Conservation (phyloP, 2,888 invertebrate species). For the Erebia epiphron region DNA sequence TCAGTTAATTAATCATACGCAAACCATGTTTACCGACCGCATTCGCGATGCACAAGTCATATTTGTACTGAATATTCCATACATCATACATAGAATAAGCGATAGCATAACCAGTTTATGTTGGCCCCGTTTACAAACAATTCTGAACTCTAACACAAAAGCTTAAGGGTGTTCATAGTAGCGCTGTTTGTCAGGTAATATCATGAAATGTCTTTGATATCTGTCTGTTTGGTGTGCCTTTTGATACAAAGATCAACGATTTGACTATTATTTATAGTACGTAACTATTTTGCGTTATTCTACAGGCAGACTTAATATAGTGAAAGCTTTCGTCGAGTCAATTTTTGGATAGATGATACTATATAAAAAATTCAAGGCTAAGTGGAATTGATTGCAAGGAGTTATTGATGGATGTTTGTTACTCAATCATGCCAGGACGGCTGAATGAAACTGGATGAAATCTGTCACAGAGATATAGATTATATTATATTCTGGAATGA, state of each 20-base stretch:
- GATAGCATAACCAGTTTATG: slow-evolving; percentile 17
- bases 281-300: too few species aligned
- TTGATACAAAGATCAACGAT: slow-evolving; percentile 24
- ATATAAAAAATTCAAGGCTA: too few species aligned
- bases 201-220: slow-evolving; percentile 27
- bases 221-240: slow-evolving; percentile 25
- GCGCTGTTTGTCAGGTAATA: slow-evolving; percentile 16
- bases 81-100: slow-evolving; percentile 35
- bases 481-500: too few species aligned
- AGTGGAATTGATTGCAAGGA: too few species aligned
- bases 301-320: too few species aligned
- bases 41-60: slow-evolving; percentile 43
- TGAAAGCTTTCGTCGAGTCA: too few species aligned
- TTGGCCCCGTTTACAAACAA: not conserved
- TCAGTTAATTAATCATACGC: slow-evolving; percentile 40
- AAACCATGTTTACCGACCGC: slow-evolving; percentile 45
- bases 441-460: too few species aligned
- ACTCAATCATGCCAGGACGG: too few species aligned
- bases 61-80: slow-evolving; percentile 44
- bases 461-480: too few species aligned
- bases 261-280: slow-evolving; percentile 13
- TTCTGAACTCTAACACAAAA: slow-evolving; percentile 5
- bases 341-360: too few species aligned
- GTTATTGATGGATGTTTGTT: too few species aligned
- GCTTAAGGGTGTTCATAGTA: not conserved